Base-by-base conservation (phyloP, 2,113 vertebrate species). In the Eleginops maclovinus region DNA sequence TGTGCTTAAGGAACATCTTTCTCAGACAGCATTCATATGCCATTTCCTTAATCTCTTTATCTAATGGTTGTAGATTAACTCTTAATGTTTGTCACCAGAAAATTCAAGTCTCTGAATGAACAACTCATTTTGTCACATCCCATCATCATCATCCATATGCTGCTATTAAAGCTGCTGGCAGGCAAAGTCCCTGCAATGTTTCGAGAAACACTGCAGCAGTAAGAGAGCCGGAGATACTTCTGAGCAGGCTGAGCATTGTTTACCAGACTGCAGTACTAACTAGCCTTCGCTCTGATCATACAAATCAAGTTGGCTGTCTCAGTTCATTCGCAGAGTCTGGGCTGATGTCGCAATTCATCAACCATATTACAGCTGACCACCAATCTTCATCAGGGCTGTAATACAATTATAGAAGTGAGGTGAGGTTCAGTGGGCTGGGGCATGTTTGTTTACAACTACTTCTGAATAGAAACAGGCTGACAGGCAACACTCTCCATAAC, bases 291-390 rank as follows among this genome's bases (percentile, higher is more conserved):
- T 71, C 71, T 77, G 46, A 82, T 82, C 64, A 75, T 56, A 72
- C 72, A 63, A 82, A 81, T 85, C 76, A 81, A 41, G 72, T 50
- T 11, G 9, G 59, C 77, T 60, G 61, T 84, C 75, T 69, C 51
- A 14, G 10, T 53, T 64, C 36, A 66, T 84, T 82, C 47, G 22
- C 26, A 26, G 7, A 75, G 46, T 70, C 31, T 2, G 62, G 24
- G 71, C 61, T 75, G 75, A 82, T 66, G 75, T 72, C 56, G 36
- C 54, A 12, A 19, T 70, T 77, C 60, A 85, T 89, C 76, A 72
- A 24, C 77, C 46, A 55, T 43, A 40, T 46, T 53, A 59, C 47
- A 26, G 24, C 40, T 36, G 64, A 74, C 75, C 58, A 4, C 51
- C 3, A 69, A 54, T 69, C 69, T 79, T 63, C 51, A 74, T 84